Base-by-base conservation (phyloP, 2,797 vertebrate species). In the Microcaecilia unicolor region DNA sequence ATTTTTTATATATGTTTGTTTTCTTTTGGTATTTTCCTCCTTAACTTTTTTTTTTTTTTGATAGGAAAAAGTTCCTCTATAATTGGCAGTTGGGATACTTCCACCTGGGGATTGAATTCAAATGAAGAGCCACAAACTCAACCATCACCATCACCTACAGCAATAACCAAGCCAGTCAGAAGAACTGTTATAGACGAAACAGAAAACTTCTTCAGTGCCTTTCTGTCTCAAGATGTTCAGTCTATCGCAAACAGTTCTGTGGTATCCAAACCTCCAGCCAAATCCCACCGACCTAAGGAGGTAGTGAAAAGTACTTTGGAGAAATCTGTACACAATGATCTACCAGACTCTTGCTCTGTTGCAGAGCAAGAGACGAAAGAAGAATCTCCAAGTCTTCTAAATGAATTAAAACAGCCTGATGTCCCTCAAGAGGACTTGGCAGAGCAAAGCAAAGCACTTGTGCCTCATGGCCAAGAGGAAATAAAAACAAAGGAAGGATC, bases 121-220 rank as follows among this genome's bases (percentile, higher is more conserved):
- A 82, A 75, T 22, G 61, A 84, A 26, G 70, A 79, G 32, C 48
- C 72, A 20, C 72, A 68, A 38, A 76, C 64, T 36, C 77, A 81
- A 34, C 73, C 84, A 0, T 18, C 39, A n/a, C 64, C 68, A 20
- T 84, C 91, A 0, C 91, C 91, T 4, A 88, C 87, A 53, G 96
- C 96, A 46, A 99, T 99, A 30, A 99, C 96, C 16, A 98, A 89
- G 22, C 96, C 96, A 0, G 93, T 99, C 41, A 92, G 88, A 38
- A 85, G 96, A 51, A 93, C 79, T 0, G 88, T 98, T 8, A 87
- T 98, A 21, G 96, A 99, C 50, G 95, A 99, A 55, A 91, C 92
- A 0, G 93, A 97, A 50, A 94, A 76, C 61, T 99, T 99, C 78
- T 99, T 99, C 61, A 92, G 84, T 90, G 86, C 88, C 87, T 99